Evolutionary conservation across 2,113 vertebrate species (phyloP).

Genomic region (Dasyurus viverrinus): DNA sequence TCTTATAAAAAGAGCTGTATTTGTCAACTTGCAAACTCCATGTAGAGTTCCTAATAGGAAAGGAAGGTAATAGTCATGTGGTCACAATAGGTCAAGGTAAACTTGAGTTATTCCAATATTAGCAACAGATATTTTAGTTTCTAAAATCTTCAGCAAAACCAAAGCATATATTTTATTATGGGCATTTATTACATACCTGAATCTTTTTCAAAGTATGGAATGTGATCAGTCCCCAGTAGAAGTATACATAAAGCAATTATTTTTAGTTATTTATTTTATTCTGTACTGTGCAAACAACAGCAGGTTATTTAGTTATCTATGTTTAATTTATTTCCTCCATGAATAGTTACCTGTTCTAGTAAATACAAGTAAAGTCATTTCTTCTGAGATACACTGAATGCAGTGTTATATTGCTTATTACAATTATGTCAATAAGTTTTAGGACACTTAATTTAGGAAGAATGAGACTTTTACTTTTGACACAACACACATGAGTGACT

Average conservation of each 20-base stretch:
- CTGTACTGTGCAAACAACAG: slow-evolving; percentile 21
- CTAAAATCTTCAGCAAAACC: slow-evolving; percentile 56
- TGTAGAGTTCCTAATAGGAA: slow-evolving; percentile 65
- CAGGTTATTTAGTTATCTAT: slow-evolving; percentile 3
- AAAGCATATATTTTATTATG: slow-evolving; percentile 27
- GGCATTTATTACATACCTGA: slow-evolving; percentile 34
- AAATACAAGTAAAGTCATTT: slow-evolving; percentile 61
- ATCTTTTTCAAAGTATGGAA: slow-evolving; percentile 7
- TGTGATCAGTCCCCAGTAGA: neutral
- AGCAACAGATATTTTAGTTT: slow-evolving; percentile 67
- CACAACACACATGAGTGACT: neutral
- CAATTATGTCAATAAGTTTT: slow-evolving; percentile 51
- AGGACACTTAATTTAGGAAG: slow-evolving; percentile 11
- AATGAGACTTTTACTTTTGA: slow-evolving; percentile 41
- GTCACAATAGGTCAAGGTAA: slow-evolving; percentile 67
- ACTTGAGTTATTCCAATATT: slow-evolving; percentile 40
- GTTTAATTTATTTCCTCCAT: slow-evolving; percentile 41
- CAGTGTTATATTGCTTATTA: slow-evolving; percentile 1
- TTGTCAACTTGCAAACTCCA: slow-evolving; percentile 16
- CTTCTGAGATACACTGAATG: neutral
- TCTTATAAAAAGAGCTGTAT: slow-evolving; percentile 55
- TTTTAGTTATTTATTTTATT: slow-evolving; percentile 48
- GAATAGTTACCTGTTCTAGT: slow-evolving; percentile 31
- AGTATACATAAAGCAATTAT: slow-evolving; percentile 29
- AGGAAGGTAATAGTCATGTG: slow-evolving; percentile 60